Evolutionary conservation across 2,888 invertebrate genomes (phyloP).

Genomic region (Diabrotica balteata): DNA sequence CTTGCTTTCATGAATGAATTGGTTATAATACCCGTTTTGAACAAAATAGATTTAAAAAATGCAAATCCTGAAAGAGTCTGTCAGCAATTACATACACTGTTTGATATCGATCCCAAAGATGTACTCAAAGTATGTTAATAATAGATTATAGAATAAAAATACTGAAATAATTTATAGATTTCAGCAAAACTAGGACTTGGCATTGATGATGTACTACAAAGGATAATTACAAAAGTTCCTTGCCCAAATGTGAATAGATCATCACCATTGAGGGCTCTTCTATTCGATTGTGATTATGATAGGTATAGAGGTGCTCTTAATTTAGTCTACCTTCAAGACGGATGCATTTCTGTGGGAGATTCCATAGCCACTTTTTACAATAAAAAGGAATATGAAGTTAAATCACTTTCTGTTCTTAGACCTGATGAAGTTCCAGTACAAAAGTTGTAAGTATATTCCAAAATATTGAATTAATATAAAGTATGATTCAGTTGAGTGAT

Average conservation of each 20-base stretch:
- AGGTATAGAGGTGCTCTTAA: slow-evolving; percentile 83
- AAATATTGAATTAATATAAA: too few species aligned
- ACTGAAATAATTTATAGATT: slow-evolving; percentile 59
- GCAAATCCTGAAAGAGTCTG: slow-evolving; percentile 86
- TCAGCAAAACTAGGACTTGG: slow-evolving; percentile 94
- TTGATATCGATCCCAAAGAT: slow-evolving; percentile 77
- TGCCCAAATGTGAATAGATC: slow-evolving; percentile 69
- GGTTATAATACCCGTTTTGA: slow-evolving; percentile 88
- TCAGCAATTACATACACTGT: slow-evolving; percentile 79
- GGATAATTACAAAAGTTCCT: slow-evolving; percentile 81
- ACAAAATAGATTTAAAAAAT: slow-evolving; percentile 94
- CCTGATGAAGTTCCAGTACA: slow-evolving; percentile 75
- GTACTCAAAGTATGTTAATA: slow-evolving; percentile 71
- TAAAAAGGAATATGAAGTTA: slow-evolving; percentile 79
- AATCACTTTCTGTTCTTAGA: slow-evolving; percentile 78
- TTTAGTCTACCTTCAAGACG: slow-evolving; percentile 80
- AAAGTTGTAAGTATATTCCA: slow-evolving; percentile 64
- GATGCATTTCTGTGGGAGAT: slow-evolving; percentile 76
- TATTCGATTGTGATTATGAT: slow-evolving; percentile 96
- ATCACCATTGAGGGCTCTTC: slow-evolving; percentile 76
- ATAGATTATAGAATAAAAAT: too few species aligned
- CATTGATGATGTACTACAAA: slow-evolving; percentile 76
- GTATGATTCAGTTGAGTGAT: neutral
- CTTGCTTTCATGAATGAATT: slow-evolving; percentile 85
- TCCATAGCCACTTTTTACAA: slow-evolving; percentile 75